Conservation (phyloP, 2,113 vertebrate genomes). For the Protomyctophum bolini region DNA sequence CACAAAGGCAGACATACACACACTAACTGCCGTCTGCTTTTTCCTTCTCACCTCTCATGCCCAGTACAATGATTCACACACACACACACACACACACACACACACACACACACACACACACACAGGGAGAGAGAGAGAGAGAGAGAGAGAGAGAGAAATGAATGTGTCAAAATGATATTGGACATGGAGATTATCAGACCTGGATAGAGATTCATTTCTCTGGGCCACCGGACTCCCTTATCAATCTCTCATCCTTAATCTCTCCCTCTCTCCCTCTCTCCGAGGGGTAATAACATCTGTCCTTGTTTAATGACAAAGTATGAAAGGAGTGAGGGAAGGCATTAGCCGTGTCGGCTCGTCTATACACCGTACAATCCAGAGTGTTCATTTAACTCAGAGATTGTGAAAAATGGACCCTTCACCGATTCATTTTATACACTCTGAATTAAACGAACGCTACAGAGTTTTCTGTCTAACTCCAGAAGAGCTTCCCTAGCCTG, state of each 20-base stretch:
- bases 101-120: neutral
- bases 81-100: constrained; percentile 9
- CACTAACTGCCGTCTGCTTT: constrained; percentile 29
- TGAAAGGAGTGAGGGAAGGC: constrained; percentile 48
- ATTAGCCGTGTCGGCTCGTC: constrained; percentile 37
- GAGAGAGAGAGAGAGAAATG: constrained; percentile 6
- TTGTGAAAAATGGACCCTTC: too few species aligned
- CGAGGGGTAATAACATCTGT: constrained; percentile 37
- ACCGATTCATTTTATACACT: too few species aligned
- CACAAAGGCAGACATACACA: neutral
- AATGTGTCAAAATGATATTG: constrained; percentile 48
- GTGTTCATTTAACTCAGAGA: too few species aligned
- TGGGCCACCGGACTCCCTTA: constrained; percentile 22
- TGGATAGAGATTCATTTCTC: constrained; percentile 56
- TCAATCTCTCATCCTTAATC: neutral
- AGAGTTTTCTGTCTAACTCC: constrained; percentile 9
- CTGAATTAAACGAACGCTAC: too few species aligned
- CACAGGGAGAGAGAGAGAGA: constrained; percentile 1
- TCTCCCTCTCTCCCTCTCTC: constrained; percentile 6
- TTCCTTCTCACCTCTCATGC: neutral
- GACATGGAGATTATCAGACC: constrained; percentile 39
- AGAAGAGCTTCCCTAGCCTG: constrained; percentile 44
- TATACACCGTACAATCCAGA: neutral
- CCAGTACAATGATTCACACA: neutral
- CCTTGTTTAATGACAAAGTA: constrained; percentile 51